phyloP scores from a whole-genome alignment of 92 coral and sea anemone species.

The Porites evermanni region DNA sequence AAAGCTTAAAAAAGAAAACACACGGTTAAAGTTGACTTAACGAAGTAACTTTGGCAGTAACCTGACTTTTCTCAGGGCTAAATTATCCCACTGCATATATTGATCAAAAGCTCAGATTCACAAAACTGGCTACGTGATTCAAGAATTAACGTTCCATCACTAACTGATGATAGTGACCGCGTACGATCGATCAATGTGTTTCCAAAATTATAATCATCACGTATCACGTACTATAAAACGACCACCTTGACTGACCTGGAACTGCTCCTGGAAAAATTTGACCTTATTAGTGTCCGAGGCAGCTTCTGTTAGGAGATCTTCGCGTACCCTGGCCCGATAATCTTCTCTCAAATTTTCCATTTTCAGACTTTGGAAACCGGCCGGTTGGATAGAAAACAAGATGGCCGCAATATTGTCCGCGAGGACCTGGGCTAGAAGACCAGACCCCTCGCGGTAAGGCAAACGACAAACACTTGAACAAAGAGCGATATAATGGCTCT shows the following conservation, averaged over 20 bases:
- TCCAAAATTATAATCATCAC: too few relatives aligned
- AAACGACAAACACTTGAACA: too few relatives aligned
- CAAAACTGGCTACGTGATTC: too few relatives aligned
- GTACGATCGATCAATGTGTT: too few relatives aligned
- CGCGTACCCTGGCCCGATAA: conserved; percentile 26
- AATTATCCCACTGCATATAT: too few relatives aligned
- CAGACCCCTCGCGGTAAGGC: not conserved
- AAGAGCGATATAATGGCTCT: not conserved
- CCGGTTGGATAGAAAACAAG: not conserved
- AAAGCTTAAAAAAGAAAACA: too few relatives aligned
- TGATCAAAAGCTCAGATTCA: too few relatives aligned
- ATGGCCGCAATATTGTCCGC: conserved; percentile 36
- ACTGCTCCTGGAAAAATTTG: conserved; percentile 29
- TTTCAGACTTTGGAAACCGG: not conserved
- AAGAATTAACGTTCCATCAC: too few relatives aligned
- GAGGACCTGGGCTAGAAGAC: not conserved
- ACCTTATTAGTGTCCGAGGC: conserved; percentile 11
- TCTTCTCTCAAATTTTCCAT: conserved; percentile 24
- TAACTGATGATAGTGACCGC: too few relatives aligned
- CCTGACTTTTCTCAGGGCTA: too few relatives aligned
- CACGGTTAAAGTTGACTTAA: too few relatives aligned
- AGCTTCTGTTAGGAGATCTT: conserved; percentile 39
- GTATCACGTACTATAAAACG: not conserved
- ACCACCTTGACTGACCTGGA: conserved; percentile 18
- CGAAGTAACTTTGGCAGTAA: too few relatives aligned